phyloP scores from a whole-genome alignment of 2,888 invertebrate species.

The Leptarthrus brevirostris region DNA sequence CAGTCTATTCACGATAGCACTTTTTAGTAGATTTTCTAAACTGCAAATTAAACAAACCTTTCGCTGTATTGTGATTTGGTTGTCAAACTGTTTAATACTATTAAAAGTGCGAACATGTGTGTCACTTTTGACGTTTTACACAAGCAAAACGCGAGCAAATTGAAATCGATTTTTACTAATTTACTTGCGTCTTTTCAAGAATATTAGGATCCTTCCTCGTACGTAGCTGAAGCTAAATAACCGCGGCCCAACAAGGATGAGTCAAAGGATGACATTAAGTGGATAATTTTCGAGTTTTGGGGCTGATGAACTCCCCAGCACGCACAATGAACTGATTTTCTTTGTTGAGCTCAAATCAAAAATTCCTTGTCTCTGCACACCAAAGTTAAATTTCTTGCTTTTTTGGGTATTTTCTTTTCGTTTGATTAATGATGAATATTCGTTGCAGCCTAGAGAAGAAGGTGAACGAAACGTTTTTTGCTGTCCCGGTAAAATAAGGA shows the following conservation, averaged over 20 bases:
- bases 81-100: background rate
- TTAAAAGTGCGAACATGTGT: slow-evolving; percentile 19
- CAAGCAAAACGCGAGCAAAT: background rate
- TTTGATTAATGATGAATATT: background rate
- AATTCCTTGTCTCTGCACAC: background rate
- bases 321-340: slow-evolving; percentile 6
- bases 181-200: background rate
- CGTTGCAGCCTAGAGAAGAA: background rate
- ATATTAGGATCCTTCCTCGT: background rate
- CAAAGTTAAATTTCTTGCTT: background rate
- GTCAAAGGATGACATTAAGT: background rate
- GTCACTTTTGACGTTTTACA: slow-evolving; percentile 43
- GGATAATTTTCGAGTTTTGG: background rate
- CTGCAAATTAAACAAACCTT: background rate
- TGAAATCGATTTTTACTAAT: slow-evolving; percentile 43
- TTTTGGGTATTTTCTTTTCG: background rate
- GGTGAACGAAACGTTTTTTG: background rate
- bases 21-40: background rate
- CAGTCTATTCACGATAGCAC: background rate
- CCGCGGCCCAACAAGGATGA: background rate
- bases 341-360: slow-evolving; percentile 8
- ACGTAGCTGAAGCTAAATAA: background rate
- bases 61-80: background rate
- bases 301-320: slow-evolving; percentile 20
- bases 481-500: background rate